Evolutionary conservation across 2,888 invertebrate species (phyloP), one percentile per base, ranked within the genome.

Genomic region (Hylaea fasciaria): DNA sequence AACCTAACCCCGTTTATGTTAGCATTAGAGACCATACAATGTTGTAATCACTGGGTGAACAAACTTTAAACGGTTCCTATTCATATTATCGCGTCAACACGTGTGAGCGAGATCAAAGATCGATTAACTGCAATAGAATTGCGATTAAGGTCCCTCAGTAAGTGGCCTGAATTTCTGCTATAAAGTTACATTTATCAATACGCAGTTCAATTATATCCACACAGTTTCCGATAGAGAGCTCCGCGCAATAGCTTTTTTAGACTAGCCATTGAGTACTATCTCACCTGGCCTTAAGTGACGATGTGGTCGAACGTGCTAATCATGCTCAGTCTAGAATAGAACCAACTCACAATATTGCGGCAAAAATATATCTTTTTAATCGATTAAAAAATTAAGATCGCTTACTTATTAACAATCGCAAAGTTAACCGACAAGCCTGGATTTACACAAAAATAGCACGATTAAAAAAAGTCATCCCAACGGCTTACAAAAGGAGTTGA

Each of bases 401-500:
- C 1, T 37, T n/a, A 11, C 10, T 1, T 37, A 32, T 7, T 32
- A 32, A 32, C 9, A 32, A 32, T 32, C 32, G 32, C 10, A 32
- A 22, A 22, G 5, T 3, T 3, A 22, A 22, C 22, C 2, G 22
- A 2, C 22, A 22, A 22, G 22, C 22, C 5, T 32, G 32, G 32
- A 32, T 32, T 32, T 9, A 32, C 32, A 32, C 9, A 32, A 32
- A 32, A 32, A 32, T 32, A 32, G 10, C 32, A 9, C 9, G 35
- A 5, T 43, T 39, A 37, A 35, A 62, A 65, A 43, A 62, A 65
- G 54, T 46, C 59, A 71, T 69, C 48, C 68, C 70, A 72, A 76
- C 76, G 66, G 76, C 69, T 76, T 70, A 73, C 66, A 77, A 77
- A 76, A 77, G 68, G 66, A 70, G 64, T 62, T 40, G 48, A 49